Base-by-base conservation (phyloP, 1,140 invertebrate genomes). In the Solenopsis fugax region DNA sequence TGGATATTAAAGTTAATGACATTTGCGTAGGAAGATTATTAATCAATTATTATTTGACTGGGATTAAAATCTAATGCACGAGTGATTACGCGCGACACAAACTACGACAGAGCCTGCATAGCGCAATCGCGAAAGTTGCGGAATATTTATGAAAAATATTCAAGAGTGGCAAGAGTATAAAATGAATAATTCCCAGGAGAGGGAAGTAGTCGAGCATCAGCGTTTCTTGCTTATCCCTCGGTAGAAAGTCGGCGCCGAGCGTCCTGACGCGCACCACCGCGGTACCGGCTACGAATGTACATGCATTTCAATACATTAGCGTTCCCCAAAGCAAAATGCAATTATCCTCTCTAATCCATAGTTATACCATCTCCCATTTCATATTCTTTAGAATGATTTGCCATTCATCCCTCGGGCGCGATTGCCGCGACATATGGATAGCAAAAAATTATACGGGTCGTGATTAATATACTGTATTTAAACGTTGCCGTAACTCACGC, bases 81-180 rank as follows among this genome's bases (percentile, higher is more conserved):
- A 54, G 60, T 76, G 78, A 89, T 89, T 89, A 89, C 89, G 81
- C 56, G 67, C 45, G 80, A 71, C 60, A 62, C 24, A 62, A 48
- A 50, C 29, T 37, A 37, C 24, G 50, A 54, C 41, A n/a, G 65
- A 54, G 75, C 21, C 41, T 41, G 72, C 48, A 65, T 16, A 29
- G 54, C 21, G 72, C 85, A 73, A 78, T 89, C 88, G 72, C 75
- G 76, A 87, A 84, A 84, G 75, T 84, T 75, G 58, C 76, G 89
- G 89, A 90, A 90, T 90, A 90, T 90, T 90, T 88, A 90, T 88
- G 89, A 90, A 90, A 90, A 90, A 90, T 88, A 88, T 90, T 90
- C 89, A 88, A 88, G 73, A 88, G 80, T 50, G 60, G 76, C 37
- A 64, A 71, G 69, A 86, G 21, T 56, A 21, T 56, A 56, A 77